Conservation (phyloP, 37 sponge, comb jelly and placozoan genomes). For the Aphrocallistes beatrix region DNA sequence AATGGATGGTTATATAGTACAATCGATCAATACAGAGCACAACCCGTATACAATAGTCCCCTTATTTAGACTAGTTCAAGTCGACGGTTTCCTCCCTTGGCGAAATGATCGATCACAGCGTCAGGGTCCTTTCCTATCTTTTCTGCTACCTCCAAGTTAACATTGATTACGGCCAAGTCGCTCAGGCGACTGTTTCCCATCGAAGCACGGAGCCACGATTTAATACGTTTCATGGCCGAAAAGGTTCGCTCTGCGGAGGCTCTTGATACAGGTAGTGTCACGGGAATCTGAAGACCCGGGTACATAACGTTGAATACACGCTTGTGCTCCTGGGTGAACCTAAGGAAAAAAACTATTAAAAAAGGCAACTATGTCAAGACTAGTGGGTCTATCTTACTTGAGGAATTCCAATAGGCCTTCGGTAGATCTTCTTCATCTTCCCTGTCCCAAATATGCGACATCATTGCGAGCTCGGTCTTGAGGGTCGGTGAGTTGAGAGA, state of each 20-base stretch:
- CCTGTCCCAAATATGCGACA: too few relatives aligned
- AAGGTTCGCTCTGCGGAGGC: not conserved
- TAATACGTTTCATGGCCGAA: not conserved
- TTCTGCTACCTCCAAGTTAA: not conserved
- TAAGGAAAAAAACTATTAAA: too few relatives aligned
- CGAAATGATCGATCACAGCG: not conserved
- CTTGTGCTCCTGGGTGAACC: not conserved
- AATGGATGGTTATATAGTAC: not conserved
- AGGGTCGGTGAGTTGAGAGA: not conserved
- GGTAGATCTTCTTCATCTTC: not conserved
- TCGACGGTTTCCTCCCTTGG: not conserved
- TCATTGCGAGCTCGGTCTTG: not conserved
- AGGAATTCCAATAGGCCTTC: not conserved
- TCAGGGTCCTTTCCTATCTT: not conserved
- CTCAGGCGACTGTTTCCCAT: not conserved
- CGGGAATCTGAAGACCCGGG: not conserved
- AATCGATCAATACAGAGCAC: not conserved
- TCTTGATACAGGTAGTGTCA: not conserved
- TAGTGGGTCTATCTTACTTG: too few relatives aligned
- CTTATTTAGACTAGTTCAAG: not conserved
- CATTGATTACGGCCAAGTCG: not conserved
- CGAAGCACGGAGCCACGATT: not conserved
- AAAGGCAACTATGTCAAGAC: too few relatives aligned
- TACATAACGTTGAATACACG: not conserved
- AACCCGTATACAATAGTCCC: not conserved